phyloP scores from a whole-genome alignment of 1,140 invertebrate species.

The Sycobia sp. region DNA sequence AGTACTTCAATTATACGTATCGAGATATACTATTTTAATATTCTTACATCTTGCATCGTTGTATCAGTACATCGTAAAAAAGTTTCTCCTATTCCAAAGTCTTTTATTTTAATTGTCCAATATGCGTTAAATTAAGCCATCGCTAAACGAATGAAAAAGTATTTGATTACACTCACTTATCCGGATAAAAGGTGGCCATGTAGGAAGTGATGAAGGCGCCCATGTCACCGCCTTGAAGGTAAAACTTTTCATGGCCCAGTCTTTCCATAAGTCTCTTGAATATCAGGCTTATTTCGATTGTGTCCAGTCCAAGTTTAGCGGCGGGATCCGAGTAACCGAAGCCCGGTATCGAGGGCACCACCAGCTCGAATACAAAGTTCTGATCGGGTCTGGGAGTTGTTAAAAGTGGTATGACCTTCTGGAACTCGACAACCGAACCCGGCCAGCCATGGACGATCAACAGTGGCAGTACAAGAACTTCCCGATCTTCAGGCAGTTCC shows the following conservation, averaged over 20 bases:
- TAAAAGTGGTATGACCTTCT: constrained; percentile 77
- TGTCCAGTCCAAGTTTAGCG: constrained; percentile 47
- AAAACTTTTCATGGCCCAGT: constrained; percentile 76
- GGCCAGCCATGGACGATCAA: constrained; percentile 91
- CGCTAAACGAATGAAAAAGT: no score
- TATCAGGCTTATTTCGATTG: constrained; percentile 70
- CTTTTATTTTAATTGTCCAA: no score
- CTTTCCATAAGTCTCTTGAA: constrained; percentile 84
- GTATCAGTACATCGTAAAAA: no score
- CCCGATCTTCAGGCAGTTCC: constrained; percentile 54
- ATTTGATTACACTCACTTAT: constrained; percentile 54
- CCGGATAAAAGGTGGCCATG: constrained; percentile 72
- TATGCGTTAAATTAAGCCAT: no score
- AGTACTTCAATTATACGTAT: no score
- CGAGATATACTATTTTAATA: no score
- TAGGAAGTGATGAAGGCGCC: constrained; percentile 67
- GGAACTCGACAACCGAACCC: constrained; percentile 85
- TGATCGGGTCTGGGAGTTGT: constrained; percentile 63
- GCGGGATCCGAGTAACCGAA: constrained; percentile 74
- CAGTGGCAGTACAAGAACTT: constrained; percentile 70
- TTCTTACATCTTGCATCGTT: no score
- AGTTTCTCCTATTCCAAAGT: no score
- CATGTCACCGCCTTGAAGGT: constrained; percentile 88
- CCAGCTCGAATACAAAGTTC: constrained; percentile 79
- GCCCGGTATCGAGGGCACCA: constrained; percentile 80